Evolutionary conservation across 2,888 invertebrate genomes (phyloP).

Genomic region (Spodoptera littoralis): DNA sequence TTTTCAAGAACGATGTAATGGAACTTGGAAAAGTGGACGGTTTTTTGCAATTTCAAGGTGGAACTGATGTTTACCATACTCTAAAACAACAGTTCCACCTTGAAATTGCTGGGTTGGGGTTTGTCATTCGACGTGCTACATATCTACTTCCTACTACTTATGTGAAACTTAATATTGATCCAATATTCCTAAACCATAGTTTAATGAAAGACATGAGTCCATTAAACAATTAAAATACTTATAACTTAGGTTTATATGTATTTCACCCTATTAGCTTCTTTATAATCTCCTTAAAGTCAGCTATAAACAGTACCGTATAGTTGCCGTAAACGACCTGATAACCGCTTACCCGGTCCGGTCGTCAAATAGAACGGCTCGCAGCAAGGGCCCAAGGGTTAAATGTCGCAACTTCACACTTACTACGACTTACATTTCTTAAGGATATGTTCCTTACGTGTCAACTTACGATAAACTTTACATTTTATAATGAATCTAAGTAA

Average conservation of each 20-base stretch:
- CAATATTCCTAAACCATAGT: neutral
- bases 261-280: slow-evolving; percentile 8
- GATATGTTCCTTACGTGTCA: neutral
- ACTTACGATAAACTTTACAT: slow-evolving; percentile 9
- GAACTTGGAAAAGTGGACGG: neutral
- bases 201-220: no score
- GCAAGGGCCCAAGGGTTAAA: slow-evolving; percentile 72
- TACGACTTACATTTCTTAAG: slow-evolving; percentile 60
- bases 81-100: no score
- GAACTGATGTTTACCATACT: no score
- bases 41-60: no score
- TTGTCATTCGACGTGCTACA: no score
- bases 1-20: slow-evolving; percentile 12
- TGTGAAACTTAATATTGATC: no score
- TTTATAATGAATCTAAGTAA: no score
- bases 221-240: no score
- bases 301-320: slow-evolving; percentile 36
- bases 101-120: no score
- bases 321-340: slow-evolving; percentile 51
- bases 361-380: slow-evolving; percentile 75
- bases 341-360: slow-evolving; percentile 63
- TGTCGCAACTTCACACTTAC: slow-evolving; percentile 79
- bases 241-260: no score
- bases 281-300: slow-evolving; percentile 25
- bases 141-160: no score